Conservation (phyloP, 2,797 vertebrate genomes). For the Chaetodon trifasciatus region DNA sequence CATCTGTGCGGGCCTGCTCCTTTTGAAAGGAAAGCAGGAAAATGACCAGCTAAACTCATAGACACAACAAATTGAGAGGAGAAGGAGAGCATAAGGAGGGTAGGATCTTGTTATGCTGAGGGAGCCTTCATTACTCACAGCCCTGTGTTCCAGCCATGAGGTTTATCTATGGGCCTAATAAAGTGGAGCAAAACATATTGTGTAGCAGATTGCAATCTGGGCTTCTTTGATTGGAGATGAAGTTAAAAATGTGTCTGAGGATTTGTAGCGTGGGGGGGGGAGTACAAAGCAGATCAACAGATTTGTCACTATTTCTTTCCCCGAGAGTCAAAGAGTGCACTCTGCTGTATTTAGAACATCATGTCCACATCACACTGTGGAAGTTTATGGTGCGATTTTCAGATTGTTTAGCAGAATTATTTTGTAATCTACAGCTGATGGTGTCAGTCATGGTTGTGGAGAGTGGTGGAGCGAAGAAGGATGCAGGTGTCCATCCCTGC, state of each 20-base stretch:
- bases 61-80: conserved; percentile 60
- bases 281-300: conserved; percentile 58
- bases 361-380: conserved; percentile 20
- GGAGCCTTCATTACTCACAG: conserved; percentile 78
- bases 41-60: conserved; percentile 63
- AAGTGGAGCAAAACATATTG: conserved; percentile 86
- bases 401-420: conserved; percentile 53
- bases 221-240: conserved; percentile 82
- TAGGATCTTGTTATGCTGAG: conserved; percentile 74
- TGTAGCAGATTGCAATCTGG: conserved; percentile 85
- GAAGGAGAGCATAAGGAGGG: conserved; percentile 64
- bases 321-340: conserved; percentile 47
- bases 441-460: conserved; percentile 26
- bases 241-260: conserved; percentile 75
- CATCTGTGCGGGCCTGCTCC: conserved; percentile 41
- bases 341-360: conserved; percentile 43
- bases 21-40: conserved; percentile 43
- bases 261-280: conserved; percentile 45
- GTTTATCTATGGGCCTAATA: conserved; percentile 83
- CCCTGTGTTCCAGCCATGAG: conserved; percentile 73
- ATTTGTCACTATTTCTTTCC: conserved; percentile 65
- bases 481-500: conserved; percentile 15
- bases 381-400: conserved; percentile 44
- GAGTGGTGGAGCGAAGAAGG: conserved; percentile 7
- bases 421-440: conserved; percentile 53